Evolutionary conservation across 1,140 invertebrate genomes (phyloP).

Genomic region (Listronotus oregonensis): DNA sequence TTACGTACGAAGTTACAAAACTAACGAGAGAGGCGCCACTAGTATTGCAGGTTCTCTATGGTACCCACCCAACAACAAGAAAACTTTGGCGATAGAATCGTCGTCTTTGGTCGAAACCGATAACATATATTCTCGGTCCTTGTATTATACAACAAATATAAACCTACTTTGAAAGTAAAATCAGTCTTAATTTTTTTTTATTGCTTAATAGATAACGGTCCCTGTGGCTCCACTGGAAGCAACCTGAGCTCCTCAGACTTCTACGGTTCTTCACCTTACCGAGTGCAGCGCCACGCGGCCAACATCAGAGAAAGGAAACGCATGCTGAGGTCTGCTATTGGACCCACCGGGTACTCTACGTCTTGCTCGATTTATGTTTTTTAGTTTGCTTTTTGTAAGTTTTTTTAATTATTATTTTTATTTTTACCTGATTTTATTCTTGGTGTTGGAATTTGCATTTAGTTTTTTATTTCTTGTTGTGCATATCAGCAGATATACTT

Average conservation of each 20-base stretch:
- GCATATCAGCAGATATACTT: too few species aligned
- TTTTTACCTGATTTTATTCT: constrained; percentile 4
- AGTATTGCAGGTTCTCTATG: too few species aligned
- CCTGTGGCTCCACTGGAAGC: constrained; percentile 49
- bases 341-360: constrained; percentile 68
- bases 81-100: too few species aligned
- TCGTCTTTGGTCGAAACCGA: too few species aligned
- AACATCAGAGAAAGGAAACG: constrained; percentile 93
- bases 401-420: constrained; percentile 33
- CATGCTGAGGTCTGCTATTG: constrained; percentile 89
- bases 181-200: neutral
- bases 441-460: neutral
- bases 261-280: constrained; percentile 77
- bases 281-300: constrained; percentile 86
- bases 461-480: neutral
- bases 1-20: too few species aligned
- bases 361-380: constrained; percentile 41
- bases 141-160: too few species aligned
- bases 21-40: too few species aligned
- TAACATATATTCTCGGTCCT: too few species aligned
- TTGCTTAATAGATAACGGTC: constrained; percentile 54
- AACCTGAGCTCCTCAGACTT: constrained; percentile 57
- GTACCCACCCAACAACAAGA: too few species aligned
- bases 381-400: constrained; percentile 30
- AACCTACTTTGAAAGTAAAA: too few species aligned